Conservation (phyloP, 2,888 invertebrate genomes). For the Dysmachus trigonus region DNA sequence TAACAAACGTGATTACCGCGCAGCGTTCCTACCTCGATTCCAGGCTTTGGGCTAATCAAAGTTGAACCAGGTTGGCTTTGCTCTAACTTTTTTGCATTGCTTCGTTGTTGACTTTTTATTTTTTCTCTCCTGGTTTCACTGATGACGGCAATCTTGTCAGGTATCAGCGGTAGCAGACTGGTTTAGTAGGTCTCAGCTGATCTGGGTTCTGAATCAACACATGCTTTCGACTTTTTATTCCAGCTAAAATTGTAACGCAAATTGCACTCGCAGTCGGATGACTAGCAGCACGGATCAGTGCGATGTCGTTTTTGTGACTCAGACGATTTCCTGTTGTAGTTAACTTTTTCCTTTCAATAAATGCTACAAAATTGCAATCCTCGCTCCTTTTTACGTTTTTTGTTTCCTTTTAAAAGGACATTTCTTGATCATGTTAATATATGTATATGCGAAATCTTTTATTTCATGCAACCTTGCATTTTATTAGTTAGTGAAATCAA, state of each 20-base stretch:
- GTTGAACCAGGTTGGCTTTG: slow-evolving; percentile 44
- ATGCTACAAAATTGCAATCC: neutral
- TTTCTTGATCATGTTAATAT: too few species aligned
- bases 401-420: neutral
- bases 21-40: slow-evolving; percentile 18
- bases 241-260: slow-evolving; percentile 43
- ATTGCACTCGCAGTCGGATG: slow-evolving; percentile 33
- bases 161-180: slow-evolving; percentile 42
- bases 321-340: slow-evolving; percentile 44
- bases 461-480: too few species aligned
- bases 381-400: neutral
- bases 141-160: slow-evolving; percentile 42
- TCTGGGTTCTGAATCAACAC: slow-evolving; percentile 41
- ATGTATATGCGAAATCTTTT: too few species aligned
- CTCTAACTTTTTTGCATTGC: slow-evolving; percentile 5
- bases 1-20: slow-evolving; percentile 27
- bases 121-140: slow-evolving; percentile 40
- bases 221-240: slow-evolving; percentile 33
- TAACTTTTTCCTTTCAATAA: neutral
- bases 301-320: slow-evolving; percentile 44
- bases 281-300: slow-evolving; percentile 18
- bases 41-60: slow-evolving; percentile 35
- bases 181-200: slow-evolving; percentile 49
- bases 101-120: neutral
- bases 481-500: too few species aligned